Evolutionary conservation across 2,113 vertebrate species (phyloP).

Genomic region (Heterotis niloticus): DNA sequence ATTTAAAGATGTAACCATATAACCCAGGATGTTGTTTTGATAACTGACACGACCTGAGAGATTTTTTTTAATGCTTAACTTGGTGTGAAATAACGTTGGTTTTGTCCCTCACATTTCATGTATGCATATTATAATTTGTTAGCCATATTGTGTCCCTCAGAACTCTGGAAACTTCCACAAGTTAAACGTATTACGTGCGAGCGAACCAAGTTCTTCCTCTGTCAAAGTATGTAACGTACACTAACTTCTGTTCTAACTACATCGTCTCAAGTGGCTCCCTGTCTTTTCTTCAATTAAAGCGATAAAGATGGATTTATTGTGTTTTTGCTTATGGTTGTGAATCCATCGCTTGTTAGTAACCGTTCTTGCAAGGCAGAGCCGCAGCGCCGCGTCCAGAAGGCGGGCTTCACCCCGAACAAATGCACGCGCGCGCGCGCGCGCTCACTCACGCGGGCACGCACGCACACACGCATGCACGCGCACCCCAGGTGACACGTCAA

Average conservation of each 20-base stretch:
- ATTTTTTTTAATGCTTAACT: neutral
- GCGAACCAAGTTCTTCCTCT: slow-evolving; percentile 4
- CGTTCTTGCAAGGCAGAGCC: too few species aligned
- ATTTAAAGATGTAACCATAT: slow-evolving; percentile 9
- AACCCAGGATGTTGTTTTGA: neutral
- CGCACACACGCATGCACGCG: too few species aligned
- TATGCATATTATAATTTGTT: neutral
- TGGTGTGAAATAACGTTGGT: neutral
- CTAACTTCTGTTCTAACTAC: slow-evolving; percentile 17
- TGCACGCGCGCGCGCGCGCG: too few species aligned
- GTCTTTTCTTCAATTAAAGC: slow-evolving; percentile 26
- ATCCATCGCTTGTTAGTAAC: too few species aligned
- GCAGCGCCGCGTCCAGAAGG: too few species aligned
- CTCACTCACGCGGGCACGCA: too few species aligned
- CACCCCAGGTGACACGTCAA: too few species aligned
- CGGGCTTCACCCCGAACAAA: too few species aligned
- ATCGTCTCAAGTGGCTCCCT: neutral
- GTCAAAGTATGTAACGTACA: slow-evolving; percentile 15
- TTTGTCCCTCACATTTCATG: slow-evolving; percentile 7
- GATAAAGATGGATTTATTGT: slow-evolving; percentile 1
- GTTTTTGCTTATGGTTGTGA: neutral
- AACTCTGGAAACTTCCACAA: neutral
- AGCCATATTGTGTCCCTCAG: slow-evolving; percentile 29
- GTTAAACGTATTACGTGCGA: neutral
- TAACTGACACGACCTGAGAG: neutral